Evolutionary conservation across 2,113 vertebrate genomes (phyloP), one percentile per base, ranked within the genome.

Genomic region (Prunella himalayana): DNA sequence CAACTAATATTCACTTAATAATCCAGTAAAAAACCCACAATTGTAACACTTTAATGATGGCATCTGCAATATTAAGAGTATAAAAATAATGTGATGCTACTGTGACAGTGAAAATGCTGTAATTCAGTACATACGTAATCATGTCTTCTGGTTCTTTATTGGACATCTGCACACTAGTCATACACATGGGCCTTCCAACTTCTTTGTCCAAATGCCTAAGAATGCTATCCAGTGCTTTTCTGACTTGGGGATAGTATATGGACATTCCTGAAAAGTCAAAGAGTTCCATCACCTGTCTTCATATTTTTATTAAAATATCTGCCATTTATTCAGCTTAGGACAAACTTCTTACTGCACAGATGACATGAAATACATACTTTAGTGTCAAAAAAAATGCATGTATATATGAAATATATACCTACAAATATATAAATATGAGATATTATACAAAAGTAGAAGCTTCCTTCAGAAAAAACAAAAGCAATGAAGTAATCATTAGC

Each of bases 101-200:
- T 14, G 13, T 37, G 50, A 63, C 53, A 56, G n/a, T 6, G 13
- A 61, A 60, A 64, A 82, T 49, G 37, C 0, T 27, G 16, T 44
- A 22, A 75, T 59, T 60, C 25, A 30, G 35, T 96, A 98, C 99
- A 13, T 97, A 99, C 99, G 99, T 99, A 89, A 99, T 99, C 99
- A 99, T 99, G 88, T 99, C 99, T 97, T 99, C 99, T 10, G 99
- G 99, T 86, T 99, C 99, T 95, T 99, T 99, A 93, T 99, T 99
- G 78, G 99, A 99, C 99, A 99, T 99, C 98, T 99, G 99, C 56
- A 99, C 98, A 30, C 97, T 99, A 31, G 99, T 99, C 99, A 99
- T 99, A 94, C 99, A 99, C 99, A 99, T 99, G 14, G 99, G 99
- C 85, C 99, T 99, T 53, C 99, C 99, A 93, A 99, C 99, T 95